Evolutionary conservation across 2,113 vertebrate genomes (phyloP).

Genomic region (Lepus americanus): DNA sequence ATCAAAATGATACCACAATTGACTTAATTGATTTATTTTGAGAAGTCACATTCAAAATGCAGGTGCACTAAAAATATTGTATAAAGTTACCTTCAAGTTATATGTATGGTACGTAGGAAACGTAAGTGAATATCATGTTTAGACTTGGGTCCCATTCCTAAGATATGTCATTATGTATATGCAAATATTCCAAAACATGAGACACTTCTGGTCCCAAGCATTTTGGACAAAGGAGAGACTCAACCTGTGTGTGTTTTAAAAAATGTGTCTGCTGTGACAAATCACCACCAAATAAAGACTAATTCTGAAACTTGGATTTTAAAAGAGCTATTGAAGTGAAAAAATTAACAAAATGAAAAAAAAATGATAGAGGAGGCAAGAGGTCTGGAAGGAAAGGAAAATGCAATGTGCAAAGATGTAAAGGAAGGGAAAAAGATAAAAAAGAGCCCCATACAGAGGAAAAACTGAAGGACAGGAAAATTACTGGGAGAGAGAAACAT

Average conservation of each 20-base stretch:
- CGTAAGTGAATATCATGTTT: background rate
- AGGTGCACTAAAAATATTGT: background rate
- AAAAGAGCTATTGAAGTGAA: background rate
- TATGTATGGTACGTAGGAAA: background rate
- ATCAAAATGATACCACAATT: background rate
- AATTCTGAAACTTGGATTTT: background rate
- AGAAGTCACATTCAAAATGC: background rate
- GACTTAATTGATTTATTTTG: background rate
- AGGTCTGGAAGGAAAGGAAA: conserved; percentile 42
- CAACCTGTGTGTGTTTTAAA: background rate
- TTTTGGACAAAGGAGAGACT: background rate
- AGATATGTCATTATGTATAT: background rate
- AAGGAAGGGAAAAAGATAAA: background rate
- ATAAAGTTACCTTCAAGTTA: background rate
- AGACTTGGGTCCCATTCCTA: background rate
- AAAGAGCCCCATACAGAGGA: background rate
- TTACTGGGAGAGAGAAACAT: background rate
- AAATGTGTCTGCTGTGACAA: background rate
- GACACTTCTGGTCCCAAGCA: background rate
- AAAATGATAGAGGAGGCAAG: background rate
- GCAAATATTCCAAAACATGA: background rate
- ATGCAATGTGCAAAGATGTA: background rate
- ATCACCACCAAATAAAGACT: background rate
- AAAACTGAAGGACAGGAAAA: background rate
- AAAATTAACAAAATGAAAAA: background rate